Percentiles rank a stretch among this genome's conserved stretches.
Conservation (phyloP, 2,113 vertebrate species). For the Sceloporus undulatus region DNA sequence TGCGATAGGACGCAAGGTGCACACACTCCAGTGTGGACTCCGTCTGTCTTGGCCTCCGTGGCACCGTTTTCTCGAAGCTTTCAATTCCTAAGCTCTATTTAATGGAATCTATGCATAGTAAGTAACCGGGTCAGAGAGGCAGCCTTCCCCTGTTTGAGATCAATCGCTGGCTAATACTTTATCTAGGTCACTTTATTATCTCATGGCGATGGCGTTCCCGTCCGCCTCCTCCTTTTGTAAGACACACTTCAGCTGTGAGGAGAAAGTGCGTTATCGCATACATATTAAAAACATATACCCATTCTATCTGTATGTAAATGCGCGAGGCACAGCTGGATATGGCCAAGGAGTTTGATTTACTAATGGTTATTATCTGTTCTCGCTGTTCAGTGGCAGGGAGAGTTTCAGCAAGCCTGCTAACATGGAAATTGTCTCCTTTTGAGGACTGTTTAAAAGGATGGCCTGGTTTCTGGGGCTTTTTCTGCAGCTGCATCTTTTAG, state of each 20-base stretch:
- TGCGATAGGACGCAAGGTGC: fast-evolving
- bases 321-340: slow-evolving; percentile 95
- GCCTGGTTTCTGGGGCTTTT: slow-evolving; percentile 61
- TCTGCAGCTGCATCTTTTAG: slow-evolving; percentile 55
- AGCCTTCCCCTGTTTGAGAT: slow-evolving; percentile 85
- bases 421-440: slow-evolving; percentile 88
- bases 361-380: slow-evolving; percentile 99
- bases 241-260: slow-evolving; percentile 77
- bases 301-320: slow-evolving; percentile 99
- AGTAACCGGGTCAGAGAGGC: slow-evolving; percentile 84
- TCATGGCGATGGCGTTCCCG: slow-evolving; percentile 82
- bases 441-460: slow-evolving; percentile 82
- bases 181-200: slow-evolving; percentile 92
- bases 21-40: background rate
- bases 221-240: slow-evolving; percentile 82
- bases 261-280: slow-evolving; percentile 83
- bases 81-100: slow-evolving; percentile 85
- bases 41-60: slow-evolving; percentile 66
- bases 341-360: slow-evolving; percentile 96
- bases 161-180: slow-evolving; percentile 87
- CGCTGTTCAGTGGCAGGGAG: slow-evolving; percentile 89
- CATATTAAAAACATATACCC: slow-evolving; percentile 98
- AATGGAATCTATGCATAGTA: slow-evolving; percentile 88
- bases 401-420: slow-evolving; percentile 87
- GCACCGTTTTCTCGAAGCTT: slow-evolving; percentile 69